Evolutionary conservation across 1,140 invertebrate genomes (phyloP).

Genomic region (Onthophagus taurus): DNA sequence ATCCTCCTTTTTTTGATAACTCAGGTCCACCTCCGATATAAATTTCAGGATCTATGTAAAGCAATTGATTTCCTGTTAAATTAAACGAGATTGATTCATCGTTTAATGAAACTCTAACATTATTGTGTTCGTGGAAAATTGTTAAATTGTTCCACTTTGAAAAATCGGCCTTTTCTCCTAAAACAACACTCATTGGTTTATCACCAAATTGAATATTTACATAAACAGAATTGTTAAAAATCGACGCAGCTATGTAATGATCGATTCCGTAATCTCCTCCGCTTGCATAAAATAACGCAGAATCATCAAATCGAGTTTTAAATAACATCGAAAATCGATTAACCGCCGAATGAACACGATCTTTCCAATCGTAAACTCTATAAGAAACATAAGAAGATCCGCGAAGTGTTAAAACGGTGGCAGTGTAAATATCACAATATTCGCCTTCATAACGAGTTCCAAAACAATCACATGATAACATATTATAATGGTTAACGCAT

Average conservation of each 20-base stretch:
- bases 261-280: conserved; percentile 68
- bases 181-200: conserved; percentile 54
- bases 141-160: conserved; percentile 85
- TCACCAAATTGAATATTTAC: conserved; percentile 79
- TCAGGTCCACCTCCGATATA: conserved; percentile 76
- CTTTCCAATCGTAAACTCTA: conserved; percentile 85
- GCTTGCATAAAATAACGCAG: conserved; percentile 76
- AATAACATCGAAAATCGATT: conserved; percentile 82
- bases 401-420: conserved; percentile 74
- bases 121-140: conserved; percentile 65
- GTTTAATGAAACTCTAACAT: conserved; percentile 64
- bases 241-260: conserved; percentile 74
- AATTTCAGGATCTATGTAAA: conserved; percentile 87
- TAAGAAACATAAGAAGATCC: conserved; percentile 90
- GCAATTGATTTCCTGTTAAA: conserved; percentile 61
- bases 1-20: conserved; percentile 62
- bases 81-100: conserved; percentile 56
- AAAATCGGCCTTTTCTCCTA: conserved; percentile 54
- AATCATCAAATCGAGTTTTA: conserved; percentile 80
- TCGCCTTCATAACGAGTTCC: conserved; percentile 84
- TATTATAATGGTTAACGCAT: conserved; percentile 84
- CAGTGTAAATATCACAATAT: conserved; percentile 83
- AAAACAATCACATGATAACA: conserved; percentile 81
- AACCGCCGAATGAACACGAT: conserved; percentile 76
- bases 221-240: conserved; percentile 66